phyloP scores from a whole-genome alignment of 1,140 invertebrate species.

The Dinoponera quadriceps region DNA sequence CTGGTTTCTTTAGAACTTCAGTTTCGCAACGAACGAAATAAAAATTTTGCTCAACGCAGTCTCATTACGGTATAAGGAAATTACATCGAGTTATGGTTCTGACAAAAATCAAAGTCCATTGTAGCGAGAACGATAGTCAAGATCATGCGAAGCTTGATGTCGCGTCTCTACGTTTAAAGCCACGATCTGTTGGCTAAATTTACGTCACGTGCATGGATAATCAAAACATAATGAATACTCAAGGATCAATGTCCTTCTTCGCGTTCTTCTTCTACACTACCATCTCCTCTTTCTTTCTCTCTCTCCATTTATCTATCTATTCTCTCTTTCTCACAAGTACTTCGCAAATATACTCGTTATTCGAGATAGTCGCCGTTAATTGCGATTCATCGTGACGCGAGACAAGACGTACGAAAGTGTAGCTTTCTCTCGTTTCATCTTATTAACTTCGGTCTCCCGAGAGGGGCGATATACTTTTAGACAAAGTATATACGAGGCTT shows the following conservation, averaged over 20 bases:
- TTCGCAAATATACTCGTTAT: slow-evolving; percentile 15
- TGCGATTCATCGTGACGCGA: slow-evolving; percentile 17
- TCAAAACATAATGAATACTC: slow-evolving; percentile 35
- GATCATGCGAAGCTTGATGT: slow-evolving; percentile 27
- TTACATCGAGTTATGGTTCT: slow-evolving; percentile 7
- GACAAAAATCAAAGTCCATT: slow-evolving; percentile 34
- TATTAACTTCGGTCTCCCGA: background rate
- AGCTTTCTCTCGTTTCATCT: background rate
- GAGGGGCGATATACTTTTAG: slow-evolving; percentile 18
- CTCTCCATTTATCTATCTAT: slow-evolving; percentile 4
- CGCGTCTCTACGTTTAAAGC: slow-evolving; percentile 1
- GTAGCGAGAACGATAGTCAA: slow-evolving; percentile 22
- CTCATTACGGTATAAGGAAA: background rate
- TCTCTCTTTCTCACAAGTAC: background rate
- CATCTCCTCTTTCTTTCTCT: background rate
- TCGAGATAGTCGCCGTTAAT: slow-evolving; percentile 25
- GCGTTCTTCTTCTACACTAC: background rate
- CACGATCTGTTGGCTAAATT: background rate
- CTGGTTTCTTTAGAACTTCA: background rate
- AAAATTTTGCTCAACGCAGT: background rate
- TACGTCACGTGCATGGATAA: slow-evolving; percentile 3
- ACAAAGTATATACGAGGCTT: slow-evolving; percentile 13
- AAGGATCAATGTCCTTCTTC: slow-evolving; percentile 2
- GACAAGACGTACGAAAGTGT: slow-evolving; percentile 1
- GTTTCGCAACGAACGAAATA: background rate